Percentiles rank a stretch among this genome's conserved stretches.
phyloP scores from a whole-genome alignment of 1,140 invertebrate species.

The Nylanderia fulva region DNA sequence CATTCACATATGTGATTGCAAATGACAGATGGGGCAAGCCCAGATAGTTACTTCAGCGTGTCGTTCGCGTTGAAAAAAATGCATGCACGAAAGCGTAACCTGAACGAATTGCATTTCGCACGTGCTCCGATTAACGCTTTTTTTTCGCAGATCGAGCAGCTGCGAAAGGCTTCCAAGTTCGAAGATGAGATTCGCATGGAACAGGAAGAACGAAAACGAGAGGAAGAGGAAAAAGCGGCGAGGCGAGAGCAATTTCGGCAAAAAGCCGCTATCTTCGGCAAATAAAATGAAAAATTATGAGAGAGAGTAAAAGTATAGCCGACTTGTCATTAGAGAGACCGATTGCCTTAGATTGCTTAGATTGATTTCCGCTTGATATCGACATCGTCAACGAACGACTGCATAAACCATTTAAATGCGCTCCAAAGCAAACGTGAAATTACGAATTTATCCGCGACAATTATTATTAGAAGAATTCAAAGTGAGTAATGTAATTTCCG shows the following conservation, averaged over 20 bases:
- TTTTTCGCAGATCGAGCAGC: constrained; percentile 90
- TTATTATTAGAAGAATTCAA: constrained; percentile 13
- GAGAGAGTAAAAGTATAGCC: constrained; percentile 42
- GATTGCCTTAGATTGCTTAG: constrained; percentile 48
- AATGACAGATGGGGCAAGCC: constrained; percentile 13
- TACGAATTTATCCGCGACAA: neutral
- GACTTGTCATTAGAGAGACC: constrained; percentile 36
- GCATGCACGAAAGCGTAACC: constrained; percentile 61
- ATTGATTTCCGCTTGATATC: constrained; percentile 40
- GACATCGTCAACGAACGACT: neutral
- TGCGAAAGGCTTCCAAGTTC: constrained; percentile 92
- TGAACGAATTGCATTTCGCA: neutral
- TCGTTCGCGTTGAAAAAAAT: constrained; percentile 32
- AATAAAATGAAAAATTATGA: constrained; percentile 73
- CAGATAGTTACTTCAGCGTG: constrained; percentile 46
- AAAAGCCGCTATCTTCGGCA: constrained; percentile 92
- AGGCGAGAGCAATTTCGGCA: constrained; percentile 93
- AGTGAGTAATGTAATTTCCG: neutral
- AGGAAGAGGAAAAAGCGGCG: constrained; percentile 92
- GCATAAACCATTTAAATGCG: constrained; percentile 43
- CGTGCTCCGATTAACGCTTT: constrained; percentile 37
- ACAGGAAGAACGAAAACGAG: constrained; percentile 92
- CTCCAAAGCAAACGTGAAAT: constrained; percentile 21
- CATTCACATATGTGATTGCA: neutral
- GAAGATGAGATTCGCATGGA: constrained; percentile 95